Evolutionary conservation across 2,888 invertebrate genomes (phyloP).

Genomic region (Drosophila mayaguana): DNA sequence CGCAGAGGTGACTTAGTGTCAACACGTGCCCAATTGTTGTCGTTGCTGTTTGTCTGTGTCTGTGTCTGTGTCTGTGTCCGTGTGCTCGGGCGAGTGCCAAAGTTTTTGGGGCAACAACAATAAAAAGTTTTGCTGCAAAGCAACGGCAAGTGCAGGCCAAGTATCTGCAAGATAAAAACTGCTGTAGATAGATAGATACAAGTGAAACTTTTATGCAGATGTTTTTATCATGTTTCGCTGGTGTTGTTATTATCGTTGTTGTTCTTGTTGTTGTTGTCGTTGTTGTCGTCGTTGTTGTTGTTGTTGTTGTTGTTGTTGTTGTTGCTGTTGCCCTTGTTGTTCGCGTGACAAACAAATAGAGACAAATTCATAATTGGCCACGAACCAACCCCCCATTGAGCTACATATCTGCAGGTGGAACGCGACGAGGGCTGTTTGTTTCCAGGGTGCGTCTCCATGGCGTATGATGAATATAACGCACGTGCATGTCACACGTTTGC

Average conservation of each 20-base stretch:
- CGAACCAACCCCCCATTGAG: slow-evolving; percentile 22
- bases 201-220: slow-evolving; percentile 67
- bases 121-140: slow-evolving; percentile 53
- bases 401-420: slow-evolving; percentile 16
- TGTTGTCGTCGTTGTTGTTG: slow-evolving; percentile 24
- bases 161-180: slow-evolving; percentile 72
- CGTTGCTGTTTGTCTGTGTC: neutral
- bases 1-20: slow-evolving; percentile 69
- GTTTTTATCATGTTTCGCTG: slow-evolving; percentile 37
- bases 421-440: slow-evolving; percentile 5
- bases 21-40: slow-evolving; percentile 69
- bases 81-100: slow-evolving; percentile 16
- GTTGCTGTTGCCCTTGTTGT: slow-evolving; percentile 33
- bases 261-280: slow-evolving; percentile 31
- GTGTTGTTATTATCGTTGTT: slow-evolving; percentile 15
- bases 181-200: slow-evolving; percentile 41
- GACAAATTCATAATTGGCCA: slow-evolving; percentile 73
- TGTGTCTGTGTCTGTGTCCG: too few relatives aligned
- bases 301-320: slow-evolving; percentile 15
- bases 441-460: slow-evolving; percentile 64
- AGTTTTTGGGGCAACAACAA: slow-evolving; percentile 53
- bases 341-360: slow-evolving; percentile 73
- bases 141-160: slow-evolving; percentile 44
- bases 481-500: slow-evolving; percentile 70
- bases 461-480: slow-evolving; percentile 76